phyloP scores from a whole-genome alignment of 2,888 invertebrate species.

The Eupeodes luniger region DNA sequence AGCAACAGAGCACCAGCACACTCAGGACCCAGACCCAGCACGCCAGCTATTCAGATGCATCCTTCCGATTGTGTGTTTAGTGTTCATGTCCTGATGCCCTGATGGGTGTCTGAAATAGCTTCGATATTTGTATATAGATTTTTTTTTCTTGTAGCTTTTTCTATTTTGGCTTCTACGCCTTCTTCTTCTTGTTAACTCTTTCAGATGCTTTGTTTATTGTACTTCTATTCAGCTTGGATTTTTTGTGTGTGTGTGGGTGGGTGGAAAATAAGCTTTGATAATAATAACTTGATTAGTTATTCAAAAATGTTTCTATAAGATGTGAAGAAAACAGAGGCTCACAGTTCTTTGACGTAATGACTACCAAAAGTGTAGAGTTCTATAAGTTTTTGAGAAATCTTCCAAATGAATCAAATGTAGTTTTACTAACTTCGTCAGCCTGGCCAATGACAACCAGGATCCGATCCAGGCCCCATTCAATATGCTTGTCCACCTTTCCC shows the following conservation, averaged over 20 bases:
- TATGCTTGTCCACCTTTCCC: no score
- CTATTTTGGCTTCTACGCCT: no score
- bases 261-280: neutral
- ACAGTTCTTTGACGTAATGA: no score
- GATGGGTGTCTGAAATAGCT: constrained; percentile 51
- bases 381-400: no score
- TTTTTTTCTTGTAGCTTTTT: neutral
- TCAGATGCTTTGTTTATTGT: neutral
- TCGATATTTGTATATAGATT: constrained; percentile 9
- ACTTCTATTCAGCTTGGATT: constrained; percentile 13
- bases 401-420: no score
- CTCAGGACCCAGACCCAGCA: no score
- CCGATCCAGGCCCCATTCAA: no score
- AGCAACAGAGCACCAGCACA: constrained; percentile 26
- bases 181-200: neutral
- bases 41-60: constrained; percentile 33
- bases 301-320: no score
- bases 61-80: constrained; percentile 30
- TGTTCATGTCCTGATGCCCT: constrained; percentile 48
- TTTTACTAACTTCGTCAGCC: no score
- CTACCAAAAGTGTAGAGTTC: no score
- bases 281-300: neutral
- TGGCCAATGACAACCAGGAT: no score
- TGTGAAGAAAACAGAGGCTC: no score
- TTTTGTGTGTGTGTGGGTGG: neutral